Evolutionary conservation across 2,888 invertebrate species (phyloP), one percentile per base, ranked within the genome.

Genomic region (Eristalinus sepulchralis): DNA sequence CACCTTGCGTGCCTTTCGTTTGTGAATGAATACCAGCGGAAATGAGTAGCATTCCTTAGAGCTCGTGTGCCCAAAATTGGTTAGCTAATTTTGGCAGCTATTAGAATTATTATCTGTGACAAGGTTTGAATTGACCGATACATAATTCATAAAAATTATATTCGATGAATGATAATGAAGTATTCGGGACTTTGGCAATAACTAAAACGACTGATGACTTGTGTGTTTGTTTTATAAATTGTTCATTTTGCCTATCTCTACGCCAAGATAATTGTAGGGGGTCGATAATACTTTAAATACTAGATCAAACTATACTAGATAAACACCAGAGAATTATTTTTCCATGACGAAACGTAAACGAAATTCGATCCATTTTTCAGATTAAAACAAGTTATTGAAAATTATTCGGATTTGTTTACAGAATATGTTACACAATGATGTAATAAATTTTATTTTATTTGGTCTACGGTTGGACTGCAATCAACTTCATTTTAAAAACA

Each of bases 1-100:
- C 78, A 75, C 68, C 24, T 71, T 86, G 83, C 39, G 27, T 33
- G 34, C 82, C 73, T 39, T 85, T 13, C 59, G 34, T 76, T 53
- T 75, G 70, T 59, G 68, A 73, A 67, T 71, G 68, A 66, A 66
- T 73, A 31, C 70, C 75, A 67, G 60, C 78, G 70, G 83, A 73
- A 70, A 79, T 78, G 55, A 33, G 64, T 77, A 60, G 62, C 73
- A 83, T 86, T 83, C 83, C 62, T 81, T 86, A 9, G 64, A 73
- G 82, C 47, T 63, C 39, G 62, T 85, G 57, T 31, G 34, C 68
- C 82, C 77, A 82, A 81, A 82, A 64, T 17, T 70, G 77, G 39
- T 24, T 13, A 10, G 24, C 22, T 78, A 24, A 17, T 22, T 81
- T 85, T 81, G 72, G 81, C 27, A 68, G 55, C 47, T 53, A 20